Evolutionary conservation across 2,113 vertebrate species (phyloP).

Genomic region (Macrotus californicus): DNA sequence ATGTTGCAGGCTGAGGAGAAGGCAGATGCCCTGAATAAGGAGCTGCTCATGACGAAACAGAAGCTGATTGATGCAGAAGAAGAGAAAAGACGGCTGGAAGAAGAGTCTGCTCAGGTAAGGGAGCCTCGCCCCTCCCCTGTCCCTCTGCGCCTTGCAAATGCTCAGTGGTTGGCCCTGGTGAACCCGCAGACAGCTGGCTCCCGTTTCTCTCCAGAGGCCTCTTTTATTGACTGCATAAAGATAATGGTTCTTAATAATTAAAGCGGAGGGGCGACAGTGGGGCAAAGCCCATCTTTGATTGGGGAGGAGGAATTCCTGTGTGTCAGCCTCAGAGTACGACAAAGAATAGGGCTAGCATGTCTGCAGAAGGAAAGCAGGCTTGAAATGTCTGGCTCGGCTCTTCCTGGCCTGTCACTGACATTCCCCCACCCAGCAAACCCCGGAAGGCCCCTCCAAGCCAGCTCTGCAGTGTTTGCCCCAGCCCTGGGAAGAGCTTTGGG

Average conservation of each 20-base stretch:
- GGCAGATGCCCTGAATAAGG: slow-evolving; percentile 96
- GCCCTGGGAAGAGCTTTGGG: neutral
- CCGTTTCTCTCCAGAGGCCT: neutral
- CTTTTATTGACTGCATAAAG: neutral
- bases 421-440: neutral
- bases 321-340: neutral
- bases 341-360: neutral
- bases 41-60: slow-evolving; percentile 98
- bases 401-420: neutral
- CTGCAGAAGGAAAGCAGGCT: neutral
- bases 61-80: slow-evolving; percentile 97
- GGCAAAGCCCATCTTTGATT: neutral
- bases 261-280: neutral
- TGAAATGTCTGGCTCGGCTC: neutral
- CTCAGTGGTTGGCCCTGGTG: neutral
- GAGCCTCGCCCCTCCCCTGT: neutral
- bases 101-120: slow-evolving; percentile 93
- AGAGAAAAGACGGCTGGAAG: slow-evolving; percentile 94
- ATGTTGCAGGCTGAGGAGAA: slow-evolving; percentile 94
- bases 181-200: neutral
- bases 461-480: neutral
- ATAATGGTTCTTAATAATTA: neutral
- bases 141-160: no score
- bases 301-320: neutral
- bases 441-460: neutral